A percentile compares a stretch with the other conserved stretches of the same genome.
These are phyloP conservation scores for Plusia festucae DNA, from an alignment of 2,888 invertebrate genomes.

Conservation along the genomic window DNA sequence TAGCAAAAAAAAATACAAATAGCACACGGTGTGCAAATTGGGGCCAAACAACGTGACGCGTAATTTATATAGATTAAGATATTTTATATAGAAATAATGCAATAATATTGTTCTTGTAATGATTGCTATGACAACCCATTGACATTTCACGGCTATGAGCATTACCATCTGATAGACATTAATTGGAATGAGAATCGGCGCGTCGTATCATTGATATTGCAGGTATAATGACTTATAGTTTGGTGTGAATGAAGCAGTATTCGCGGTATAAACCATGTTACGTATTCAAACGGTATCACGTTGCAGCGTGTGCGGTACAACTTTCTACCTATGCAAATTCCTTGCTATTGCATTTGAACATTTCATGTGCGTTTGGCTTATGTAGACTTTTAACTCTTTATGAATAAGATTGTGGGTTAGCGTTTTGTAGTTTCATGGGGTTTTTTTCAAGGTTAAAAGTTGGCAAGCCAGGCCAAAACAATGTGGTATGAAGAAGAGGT, in stretches of 20 bases:
- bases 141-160: background rate
- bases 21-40: too few species aligned
- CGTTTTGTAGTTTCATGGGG: too few species aligned
- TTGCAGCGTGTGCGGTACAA: slow-evolving; percentile 63
- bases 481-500: too few species aligned
- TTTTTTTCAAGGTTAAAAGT: too few species aligned
- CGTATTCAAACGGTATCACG: slow-evolving; percentile 78
- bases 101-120: background rate
- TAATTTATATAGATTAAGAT: too few species aligned
- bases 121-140: background rate
- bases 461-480: too few species aligned
- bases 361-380: slow-evolving; percentile 69
- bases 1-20: too few species aligned
- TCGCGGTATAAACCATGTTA: slow-evolving; percentile 67
- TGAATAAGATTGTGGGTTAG: background rate
- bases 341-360: slow-evolving; percentile 75
- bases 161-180: slow-evolving; percentile 33
- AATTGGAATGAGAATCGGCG: slow-evolving; percentile 24
- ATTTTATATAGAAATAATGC: background rate
- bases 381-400: slow-evolving; percentile 18
- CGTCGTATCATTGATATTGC: slow-evolving; percentile 12
- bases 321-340: slow-evolving; percentile 79
- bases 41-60: too few species aligned
- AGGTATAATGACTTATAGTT: slow-evolving; percentile 26
- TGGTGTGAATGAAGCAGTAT: slow-evolving; percentile 28